Percentiles rank a stretch among this genome's conserved stretches.
These are phyloP conservation scores for Saturnia japonica DNA, from an alignment of 2,888 invertebrate species.

Conservation along the genomic window DNA sequence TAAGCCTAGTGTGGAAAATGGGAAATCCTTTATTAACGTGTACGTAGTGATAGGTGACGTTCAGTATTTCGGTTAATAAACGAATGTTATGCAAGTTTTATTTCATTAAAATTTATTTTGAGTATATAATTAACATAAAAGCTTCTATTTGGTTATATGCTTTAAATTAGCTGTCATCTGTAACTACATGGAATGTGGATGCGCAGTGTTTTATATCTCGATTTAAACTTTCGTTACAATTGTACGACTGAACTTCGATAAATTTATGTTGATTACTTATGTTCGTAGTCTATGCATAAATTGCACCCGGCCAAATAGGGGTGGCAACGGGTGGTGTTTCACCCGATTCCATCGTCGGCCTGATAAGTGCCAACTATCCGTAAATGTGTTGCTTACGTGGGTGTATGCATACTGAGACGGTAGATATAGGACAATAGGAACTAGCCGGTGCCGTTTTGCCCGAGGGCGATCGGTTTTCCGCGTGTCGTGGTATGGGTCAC, in stretches of 20 bases:
- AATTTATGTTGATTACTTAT: neutral
- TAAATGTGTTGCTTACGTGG: conserved; percentile 60
- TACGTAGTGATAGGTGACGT: neutral
- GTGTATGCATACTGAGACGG: conserved; percentile 41
- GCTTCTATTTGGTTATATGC: neutral
- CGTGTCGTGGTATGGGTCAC: conserved; percentile 42
- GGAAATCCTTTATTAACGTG: neutral
- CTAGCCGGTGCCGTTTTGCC: conserved; percentile 50
- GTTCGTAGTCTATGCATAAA: conserved; percentile 32
- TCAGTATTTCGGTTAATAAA: neutral
- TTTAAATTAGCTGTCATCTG: neutral
- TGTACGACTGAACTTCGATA: neutral
- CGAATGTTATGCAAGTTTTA: neutral
- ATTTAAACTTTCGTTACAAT: neutral
- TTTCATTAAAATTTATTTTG: neutral
- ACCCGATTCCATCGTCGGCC: conserved; percentile 50
- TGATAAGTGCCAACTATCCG: conserved; percentile 63
- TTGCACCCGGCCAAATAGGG: conserved; percentile 39
- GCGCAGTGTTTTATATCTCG: neutral
- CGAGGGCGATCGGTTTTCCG: conserved; percentile 45
- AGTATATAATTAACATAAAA: neutral
- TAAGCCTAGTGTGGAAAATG: too few relatives aligned
- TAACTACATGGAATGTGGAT: neutral
- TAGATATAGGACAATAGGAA: conserved; percentile 48
- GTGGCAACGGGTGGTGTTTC: conserved; percentile 46